Percentiles rank a stretch among this genome's conserved stretches.
Conservation (phyloP, 2,797 vertebrate species). For the Hypotaenidia okinawae region DNA sequence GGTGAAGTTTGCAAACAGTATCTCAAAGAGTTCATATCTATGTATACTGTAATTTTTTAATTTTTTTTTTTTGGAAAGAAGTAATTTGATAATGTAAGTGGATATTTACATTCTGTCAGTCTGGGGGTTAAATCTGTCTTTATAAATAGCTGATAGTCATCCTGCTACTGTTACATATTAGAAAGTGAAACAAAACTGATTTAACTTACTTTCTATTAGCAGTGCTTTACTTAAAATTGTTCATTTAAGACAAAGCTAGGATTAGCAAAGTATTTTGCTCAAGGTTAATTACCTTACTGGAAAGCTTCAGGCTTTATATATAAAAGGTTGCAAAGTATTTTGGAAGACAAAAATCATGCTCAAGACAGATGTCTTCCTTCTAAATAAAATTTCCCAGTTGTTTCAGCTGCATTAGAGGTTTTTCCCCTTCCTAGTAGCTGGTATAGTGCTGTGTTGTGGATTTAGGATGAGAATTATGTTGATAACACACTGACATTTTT, state of each 20-base stretch:
- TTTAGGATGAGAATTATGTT: no score
- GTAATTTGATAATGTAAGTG: not conserved
- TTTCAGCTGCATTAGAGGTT: not conserved
- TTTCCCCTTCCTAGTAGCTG: no score
- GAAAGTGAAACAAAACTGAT: not conserved
- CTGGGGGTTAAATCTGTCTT: not conserved
- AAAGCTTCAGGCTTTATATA: not conserved
- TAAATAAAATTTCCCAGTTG: not conserved
- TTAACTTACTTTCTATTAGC: not conserved
- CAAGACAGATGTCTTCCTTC: not conserved
- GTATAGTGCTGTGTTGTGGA: no score
- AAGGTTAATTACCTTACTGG: not conserved
- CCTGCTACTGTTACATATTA: not conserved
- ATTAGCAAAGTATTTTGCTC: not conserved
- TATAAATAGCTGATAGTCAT: not conserved
- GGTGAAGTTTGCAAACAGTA: not conserved
- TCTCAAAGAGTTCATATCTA: not conserved
- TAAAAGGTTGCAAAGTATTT: not conserved
- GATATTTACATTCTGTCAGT: not conserved
- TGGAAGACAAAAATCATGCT: not conserved
- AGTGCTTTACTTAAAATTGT: not conserved
- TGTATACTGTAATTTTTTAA: not conserved
- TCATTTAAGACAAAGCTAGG: not conserved
- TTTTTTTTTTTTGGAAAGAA: not conserved
- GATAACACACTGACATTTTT: no score